These are phyloP conservation scores for Oscheius sp. DNA, from an alignment of 2,888 invertebrate species.

Conservation along the genomic window DNA sequence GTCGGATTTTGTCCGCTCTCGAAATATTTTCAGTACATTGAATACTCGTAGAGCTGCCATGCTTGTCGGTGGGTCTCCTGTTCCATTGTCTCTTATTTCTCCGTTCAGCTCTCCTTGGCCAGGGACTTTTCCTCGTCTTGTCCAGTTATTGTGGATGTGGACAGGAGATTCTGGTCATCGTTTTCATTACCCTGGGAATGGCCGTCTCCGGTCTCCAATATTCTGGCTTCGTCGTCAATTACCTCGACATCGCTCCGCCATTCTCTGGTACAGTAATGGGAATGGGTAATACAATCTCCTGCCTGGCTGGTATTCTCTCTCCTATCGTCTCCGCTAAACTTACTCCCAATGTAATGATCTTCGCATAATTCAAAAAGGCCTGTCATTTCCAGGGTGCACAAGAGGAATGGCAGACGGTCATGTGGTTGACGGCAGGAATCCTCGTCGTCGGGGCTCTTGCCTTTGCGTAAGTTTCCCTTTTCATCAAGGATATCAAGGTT, in stretches of 20 bases:
- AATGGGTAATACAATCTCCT: conserved; percentile 72
- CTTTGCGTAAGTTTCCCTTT: conserved; percentile 59
- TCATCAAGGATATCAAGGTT: neutral
- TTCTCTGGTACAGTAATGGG: conserved; percentile 70
- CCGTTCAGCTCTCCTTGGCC: conserved; percentile 68
- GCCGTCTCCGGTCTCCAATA: conserved; percentile 73
- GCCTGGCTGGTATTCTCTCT: conserved; percentile 73
- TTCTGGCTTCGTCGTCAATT: conserved; percentile 72
- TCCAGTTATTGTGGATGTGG: conserved; percentile 71
- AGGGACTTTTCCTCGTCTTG: conserved; percentile 71
- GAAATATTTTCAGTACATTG: conserved; percentile 63
- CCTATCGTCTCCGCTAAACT: conserved; percentile 68
- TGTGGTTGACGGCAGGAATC: conserved; percentile 72
- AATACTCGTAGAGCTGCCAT: conserved; percentile 72
- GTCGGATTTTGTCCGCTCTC: conserved; percentile 67
- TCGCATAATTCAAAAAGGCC: neutral
- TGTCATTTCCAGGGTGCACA: conserved; percentile 63
- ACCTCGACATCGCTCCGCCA: conserved; percentile 72
- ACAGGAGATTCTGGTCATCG: conserved; percentile 68
- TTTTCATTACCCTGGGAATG: conserved; percentile 66
- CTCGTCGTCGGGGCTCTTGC: conserved; percentile 74
- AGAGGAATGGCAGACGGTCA: conserved; percentile 72
- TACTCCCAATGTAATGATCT: conserved; percentile 58
- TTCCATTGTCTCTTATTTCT: neutral
- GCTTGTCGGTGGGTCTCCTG: conserved; percentile 59